Evolutionary conservation across 1,140 invertebrate genomes (phyloP).

Genomic region (Ctenoplectra terminalis): DNA sequence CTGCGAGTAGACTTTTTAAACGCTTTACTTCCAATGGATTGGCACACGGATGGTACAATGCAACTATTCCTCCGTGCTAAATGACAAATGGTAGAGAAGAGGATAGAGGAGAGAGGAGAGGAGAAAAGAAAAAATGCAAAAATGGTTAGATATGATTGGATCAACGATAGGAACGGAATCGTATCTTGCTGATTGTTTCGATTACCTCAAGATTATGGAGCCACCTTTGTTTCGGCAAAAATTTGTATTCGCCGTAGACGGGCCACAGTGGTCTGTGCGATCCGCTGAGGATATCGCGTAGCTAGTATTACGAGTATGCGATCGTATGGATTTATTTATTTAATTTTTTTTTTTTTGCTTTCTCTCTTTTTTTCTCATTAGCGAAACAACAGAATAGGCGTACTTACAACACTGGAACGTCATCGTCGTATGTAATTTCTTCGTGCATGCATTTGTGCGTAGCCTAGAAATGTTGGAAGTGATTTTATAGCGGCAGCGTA

Average conservation of each 20-base stretch:
- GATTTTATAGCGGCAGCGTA: background rate
- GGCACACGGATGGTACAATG: slow-evolving; percentile 95
- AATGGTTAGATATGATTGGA: background rate
- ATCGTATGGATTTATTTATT: background rate
- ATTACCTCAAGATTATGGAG: slow-evolving; percentile 91
- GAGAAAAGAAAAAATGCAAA: background rate
- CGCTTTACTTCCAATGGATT: slow-evolving; percentile 86
- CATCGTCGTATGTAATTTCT: slow-evolving; percentile 86
- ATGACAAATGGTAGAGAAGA: slow-evolving; percentile 60
- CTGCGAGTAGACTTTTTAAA: slow-evolving; percentile 86
- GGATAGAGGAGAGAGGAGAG: background rate
- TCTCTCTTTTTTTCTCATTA: slow-evolving; percentile 3
- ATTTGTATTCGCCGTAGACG: slow-evolving; percentile 92
- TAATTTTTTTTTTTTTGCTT: too few species aligned
- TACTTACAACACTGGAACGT: slow-evolving; percentile 84
- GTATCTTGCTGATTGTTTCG: accelerated
- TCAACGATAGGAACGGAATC: background rate
- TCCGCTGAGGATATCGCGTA: slow-evolving; percentile 85
- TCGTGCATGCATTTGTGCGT: slow-evolving; percentile 88
- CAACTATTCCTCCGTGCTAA: slow-evolving; percentile 91
- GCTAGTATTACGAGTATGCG: slow-evolving; percentile 24
- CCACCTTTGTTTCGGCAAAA: slow-evolving; percentile 92
- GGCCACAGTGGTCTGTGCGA: slow-evolving; percentile 92
- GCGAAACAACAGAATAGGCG: background rate
- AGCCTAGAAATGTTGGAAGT: slow-evolving; percentile 79